Conservation (phyloP, 37 sponge, comb jelly and placozoan genomes). For the Lycopodina hypogea region DNA sequence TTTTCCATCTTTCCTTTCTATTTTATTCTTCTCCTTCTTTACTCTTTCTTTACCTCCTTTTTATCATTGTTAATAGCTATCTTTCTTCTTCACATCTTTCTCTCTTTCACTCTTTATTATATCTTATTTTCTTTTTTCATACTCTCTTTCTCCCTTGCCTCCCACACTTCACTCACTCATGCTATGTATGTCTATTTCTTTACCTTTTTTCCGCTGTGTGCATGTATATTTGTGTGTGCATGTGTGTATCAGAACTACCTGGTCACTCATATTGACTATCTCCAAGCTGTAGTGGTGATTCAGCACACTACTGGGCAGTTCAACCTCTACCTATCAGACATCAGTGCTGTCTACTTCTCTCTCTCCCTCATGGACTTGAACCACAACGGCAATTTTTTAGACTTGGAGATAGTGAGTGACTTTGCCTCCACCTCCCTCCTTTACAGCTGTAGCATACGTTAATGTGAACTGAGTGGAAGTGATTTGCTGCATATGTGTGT, state of each 20-base stretch:
- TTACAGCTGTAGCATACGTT: neutral
- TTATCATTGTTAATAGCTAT: too few species aligned
- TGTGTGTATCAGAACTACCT: constrained; percentile 32
- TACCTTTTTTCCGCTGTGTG: neutral
- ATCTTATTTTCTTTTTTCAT: neutral
- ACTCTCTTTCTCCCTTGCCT: neutral
- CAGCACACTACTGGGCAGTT: constrained; percentile 31
- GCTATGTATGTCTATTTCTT: too few species aligned
- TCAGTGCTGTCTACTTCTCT: constrained; percentile 57
- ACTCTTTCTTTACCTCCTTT: too few species aligned
- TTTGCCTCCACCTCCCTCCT: neutral
- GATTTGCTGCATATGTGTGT: neutral
- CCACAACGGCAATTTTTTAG: neutral
- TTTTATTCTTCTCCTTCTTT: too few species aligned
- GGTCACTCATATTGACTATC: constrained; percentile 30
- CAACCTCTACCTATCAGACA: constrained; percentile 78
- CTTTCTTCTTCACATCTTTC: neutral
- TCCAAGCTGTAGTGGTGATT: constrained; percentile 68
- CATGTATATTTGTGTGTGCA: too few species aligned
- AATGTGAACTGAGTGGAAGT: neutral
- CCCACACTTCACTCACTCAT: too few species aligned
- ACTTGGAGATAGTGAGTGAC: constrained; percentile 39
- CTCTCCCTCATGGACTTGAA: constrained; percentile 57
- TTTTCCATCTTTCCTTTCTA: too few species aligned
- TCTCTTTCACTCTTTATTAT: neutral